phyloP scores from a whole-genome alignment of 2,797 vertebrate genomes.

The Peromyscus melanophrys region DNA sequence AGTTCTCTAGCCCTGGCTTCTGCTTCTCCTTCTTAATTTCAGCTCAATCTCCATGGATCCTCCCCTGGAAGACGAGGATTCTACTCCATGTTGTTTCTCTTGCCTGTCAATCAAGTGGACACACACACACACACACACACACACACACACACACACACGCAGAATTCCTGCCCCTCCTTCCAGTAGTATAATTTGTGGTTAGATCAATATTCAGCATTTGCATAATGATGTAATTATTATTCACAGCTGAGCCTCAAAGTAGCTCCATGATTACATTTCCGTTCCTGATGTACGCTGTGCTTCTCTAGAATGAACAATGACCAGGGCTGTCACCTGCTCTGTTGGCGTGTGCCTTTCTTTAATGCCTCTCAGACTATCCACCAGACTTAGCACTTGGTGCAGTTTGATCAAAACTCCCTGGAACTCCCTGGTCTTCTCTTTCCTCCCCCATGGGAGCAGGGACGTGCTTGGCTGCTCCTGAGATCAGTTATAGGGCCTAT shows the following conservation, averaged over 20 bases:
- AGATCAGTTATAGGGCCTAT: not conserved
- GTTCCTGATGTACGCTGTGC: slow-evolving; percentile 42
- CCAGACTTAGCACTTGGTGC: accelerated
- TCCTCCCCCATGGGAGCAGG: not conserved
- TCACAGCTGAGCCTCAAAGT: slow-evolving; percentile 77
- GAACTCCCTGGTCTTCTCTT: not conserved
- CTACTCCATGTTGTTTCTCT: not conserved
- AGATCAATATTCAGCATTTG: slow-evolving; percentile 76
- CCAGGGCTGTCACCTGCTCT: not conserved
- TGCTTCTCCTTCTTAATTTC: not conserved
- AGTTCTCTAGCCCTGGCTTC: not conserved
- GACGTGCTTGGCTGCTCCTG: accelerated
- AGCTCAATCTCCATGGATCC: not conserved
- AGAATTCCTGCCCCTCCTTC: not conserved
- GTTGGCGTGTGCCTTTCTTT: accelerated
- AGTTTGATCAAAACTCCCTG: not conserved
- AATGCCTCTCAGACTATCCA: accelerated
- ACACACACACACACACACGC: not conserved
- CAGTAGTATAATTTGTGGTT: slow-evolving; percentile 56
- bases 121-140: not conserved
- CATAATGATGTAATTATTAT: slow-evolving; percentile 82
- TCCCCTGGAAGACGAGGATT: not conserved
- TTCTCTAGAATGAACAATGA: slow-evolving; percentile 1
- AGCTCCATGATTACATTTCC: slow-evolving; percentile 67
- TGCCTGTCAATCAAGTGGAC: not conserved